Evolutionary conservation across 2,797 vertebrate species (phyloP), one percentile per base, ranked within the genome.

Genomic region (Myotis vivesi): DNA sequence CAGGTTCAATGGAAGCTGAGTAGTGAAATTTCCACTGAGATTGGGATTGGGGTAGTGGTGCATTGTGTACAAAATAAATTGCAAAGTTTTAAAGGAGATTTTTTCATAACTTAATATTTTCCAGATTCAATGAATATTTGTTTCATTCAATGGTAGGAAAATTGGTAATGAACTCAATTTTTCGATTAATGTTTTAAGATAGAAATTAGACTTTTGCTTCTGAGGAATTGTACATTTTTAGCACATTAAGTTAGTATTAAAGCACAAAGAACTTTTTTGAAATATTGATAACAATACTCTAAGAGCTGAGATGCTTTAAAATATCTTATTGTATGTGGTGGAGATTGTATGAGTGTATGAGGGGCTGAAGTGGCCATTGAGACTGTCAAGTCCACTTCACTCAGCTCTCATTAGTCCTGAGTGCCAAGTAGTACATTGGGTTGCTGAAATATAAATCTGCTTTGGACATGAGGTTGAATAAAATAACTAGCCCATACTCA

Each of bases 361-460:
- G 41, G 23, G 10, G 71, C 19, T 51, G 57, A 90, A 77, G 7
- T 8, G 20, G 28, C 5, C n/a, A 17, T 64, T 71, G 38, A 73
- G 38, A 53, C 46, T 66, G 64, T 87, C 69, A 69, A 53, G 82
- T 77, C 79, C 22, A 36, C 38, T 94, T 87, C 71, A 85, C 53
- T 80, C 44, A 38, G 22, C 13, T 64, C 41, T 87, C 53, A 53
- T 77, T 22, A 38, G 3, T 6, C 80, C 59, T 69, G 33, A 80
- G 38, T 92, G 89, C 64, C 91, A 83, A 80, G 38, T 3, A 51
- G 17, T 33, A 80, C 11, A 93, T 0, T 59, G 81, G 75, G 73
- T 84, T 86, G 33, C 36, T 77, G 53, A 95, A 49, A 87, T 93
- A 95, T 88, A 79, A 95, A 90, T 81, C 64, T 92, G 25, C 22